phyloP scores from a whole-genome alignment of 2,888 invertebrate genomes.

The Exocentrus adspersus region DNA sequence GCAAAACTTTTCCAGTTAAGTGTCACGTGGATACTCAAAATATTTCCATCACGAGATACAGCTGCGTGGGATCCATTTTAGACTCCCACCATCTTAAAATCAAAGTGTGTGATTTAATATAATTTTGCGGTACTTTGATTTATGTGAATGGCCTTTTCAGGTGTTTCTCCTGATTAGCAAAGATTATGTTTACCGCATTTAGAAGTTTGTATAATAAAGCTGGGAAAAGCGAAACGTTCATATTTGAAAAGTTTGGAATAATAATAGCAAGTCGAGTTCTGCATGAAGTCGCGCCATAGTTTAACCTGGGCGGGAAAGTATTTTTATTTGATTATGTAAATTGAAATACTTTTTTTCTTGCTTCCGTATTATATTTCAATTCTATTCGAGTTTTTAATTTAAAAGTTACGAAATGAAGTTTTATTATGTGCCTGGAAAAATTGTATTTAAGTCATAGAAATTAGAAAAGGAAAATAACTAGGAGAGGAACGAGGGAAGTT shows the following conservation, averaged over 20 bases:
- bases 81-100: no score
- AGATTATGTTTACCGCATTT: conserved; percentile 5
- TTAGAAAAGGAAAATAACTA: conserved; percentile 11
- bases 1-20: no score
- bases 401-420: conserved; percentile 20
- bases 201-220: conserved; percentile 16
- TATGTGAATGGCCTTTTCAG: no score
- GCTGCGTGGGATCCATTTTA: no score
- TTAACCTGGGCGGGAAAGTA: conserved; percentile 21
- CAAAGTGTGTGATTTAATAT: no score
- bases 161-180: not conserved
- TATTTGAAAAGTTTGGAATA: conserved; percentile 27
- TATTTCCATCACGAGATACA: no score
- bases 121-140: no score
- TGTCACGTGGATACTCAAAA: no score
- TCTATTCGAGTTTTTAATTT: conserved; percentile 22
- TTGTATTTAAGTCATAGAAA: conserved; percentile 19
- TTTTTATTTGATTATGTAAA: conserved; percentile 24
- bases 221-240: not conserved
- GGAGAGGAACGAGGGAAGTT: conserved; percentile 24
- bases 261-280: conserved; percentile 14
- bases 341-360: conserved; percentile 21
- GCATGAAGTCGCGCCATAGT: conserved; percentile 9
- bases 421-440: conserved; percentile 22
- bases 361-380: conserved; percentile 23